Evolutionary conservation across 2,113 vertebrate genomes (phyloP).

Genomic region (Etia nguti): DNA sequence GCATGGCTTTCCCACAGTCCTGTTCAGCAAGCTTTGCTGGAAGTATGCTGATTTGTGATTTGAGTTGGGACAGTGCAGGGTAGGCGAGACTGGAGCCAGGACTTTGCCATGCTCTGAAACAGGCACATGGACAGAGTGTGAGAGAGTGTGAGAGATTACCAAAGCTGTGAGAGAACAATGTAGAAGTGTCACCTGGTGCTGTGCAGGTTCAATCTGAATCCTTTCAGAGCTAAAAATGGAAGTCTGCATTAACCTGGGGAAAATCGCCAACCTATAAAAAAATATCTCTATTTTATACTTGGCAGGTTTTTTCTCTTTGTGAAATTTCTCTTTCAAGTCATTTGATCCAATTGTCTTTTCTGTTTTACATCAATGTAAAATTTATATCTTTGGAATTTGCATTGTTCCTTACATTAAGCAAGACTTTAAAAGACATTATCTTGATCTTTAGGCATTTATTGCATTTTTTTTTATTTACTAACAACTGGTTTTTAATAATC

Average conservation of each 20-base stretch:
- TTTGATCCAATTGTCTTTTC: rapidly evolving
- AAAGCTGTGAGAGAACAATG: background rate
- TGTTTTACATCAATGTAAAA: background rate
- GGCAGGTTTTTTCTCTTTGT: background rate
- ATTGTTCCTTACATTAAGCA: background rate
- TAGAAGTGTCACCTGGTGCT: background rate
- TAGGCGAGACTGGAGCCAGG: slow-evolving; percentile 27
- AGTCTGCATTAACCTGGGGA: background rate
- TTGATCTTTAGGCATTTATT: background rate
- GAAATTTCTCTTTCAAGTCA: background rate
- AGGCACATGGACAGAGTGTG: background rate
- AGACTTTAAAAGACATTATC: background rate
- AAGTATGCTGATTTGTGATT: background rate
- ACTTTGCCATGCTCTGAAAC: slow-evolving; percentile 67
- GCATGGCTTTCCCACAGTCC: slow-evolving; percentile 68
- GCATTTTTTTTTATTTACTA: rapidly evolving
- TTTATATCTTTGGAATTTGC: background rate
- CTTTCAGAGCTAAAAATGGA: slow-evolving; percentile 7
- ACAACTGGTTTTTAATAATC: background rate
- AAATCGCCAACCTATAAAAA: background rate
- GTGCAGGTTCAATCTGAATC: slow-evolving; percentile 7
- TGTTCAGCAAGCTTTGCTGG: slow-evolving; percentile 36
- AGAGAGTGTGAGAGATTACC: background rate
- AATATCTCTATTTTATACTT: background rate
- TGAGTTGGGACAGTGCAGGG: background rate